Evolutionary conservation across 2,888 invertebrate genomes (phyloP), one percentile per base, ranked within the genome.

Genomic region (Phortica magna): DNA sequence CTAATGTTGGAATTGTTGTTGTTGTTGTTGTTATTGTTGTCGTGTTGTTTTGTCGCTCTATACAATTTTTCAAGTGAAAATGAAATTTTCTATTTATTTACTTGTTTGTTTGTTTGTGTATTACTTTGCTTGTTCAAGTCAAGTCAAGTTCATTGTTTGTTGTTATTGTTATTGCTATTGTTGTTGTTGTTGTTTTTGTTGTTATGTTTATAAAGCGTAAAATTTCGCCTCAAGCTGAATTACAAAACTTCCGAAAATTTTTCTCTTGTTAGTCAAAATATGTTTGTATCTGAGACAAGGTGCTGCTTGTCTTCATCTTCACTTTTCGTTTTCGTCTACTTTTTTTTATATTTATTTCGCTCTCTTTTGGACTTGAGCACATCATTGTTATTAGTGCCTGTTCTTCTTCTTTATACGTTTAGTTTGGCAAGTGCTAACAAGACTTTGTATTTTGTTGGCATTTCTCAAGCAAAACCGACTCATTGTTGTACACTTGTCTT

Each of bases 21-120:
- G 48, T n/a, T n/a, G n/a, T n/a, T 31, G 31, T 31, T 31, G 2
- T 4, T 4, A 31, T 31, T 12, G 48, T 48, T 48, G 14, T 48
- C 2, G 48, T 12, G 48, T 48, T 48, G 14, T 48, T 9, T 3
- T 7, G 31, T 73, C 12, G 7, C 14, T 59, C 85, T 84, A 87
- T 84, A 87, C 85, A 84, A 85, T 83, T 84, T 84, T 83, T 53
- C 77, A 86, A 87, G 86, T 87, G 86, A 87, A 87, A 87, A 83
- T 83, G 86, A 87, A 87, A 84, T 83, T 87, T 83, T 53, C 10
- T 68, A 17, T 9, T 42, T 77, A 31, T 59, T 75, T 31, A 31
- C 31, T 19, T 48, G 42, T 70, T 78, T 82, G 82, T 82, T 76
- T 81, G 67, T 76, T 80, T 74, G 79, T 82, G 81, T 79, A 79